Base-by-base conservation (phyloP, 2,888 invertebrate species). In the Siphonodentalium dalli region DNA sequence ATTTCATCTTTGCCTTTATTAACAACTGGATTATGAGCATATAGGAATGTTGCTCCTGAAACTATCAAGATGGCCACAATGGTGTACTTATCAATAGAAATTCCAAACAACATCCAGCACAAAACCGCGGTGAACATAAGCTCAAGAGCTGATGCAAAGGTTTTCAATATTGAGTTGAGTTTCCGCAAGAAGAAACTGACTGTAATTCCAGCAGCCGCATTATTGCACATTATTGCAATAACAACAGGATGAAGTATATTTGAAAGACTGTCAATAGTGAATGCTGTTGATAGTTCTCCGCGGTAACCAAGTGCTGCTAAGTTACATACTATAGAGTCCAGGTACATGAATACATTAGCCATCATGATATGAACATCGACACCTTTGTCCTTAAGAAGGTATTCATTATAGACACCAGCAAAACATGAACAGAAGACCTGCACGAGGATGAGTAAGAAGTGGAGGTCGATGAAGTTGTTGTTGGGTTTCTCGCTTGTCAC, bases 361-460 rank as follows among this genome's bases (percentile, higher is more conserved):
- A 95, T 84, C 83, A 92, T 93, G 72, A 96, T 90, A 76, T 93
- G 90, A 0, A 93, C 89, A 63, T 90, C 88, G 2, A 88, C 87
- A 18, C 92, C 92, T 69, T 89, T 87, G 26, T 89, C 89, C 84
- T 96, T 96, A 3, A 97, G 84, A 46, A 97, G 84, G 82, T 92
- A 93, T 79, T 97, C 96, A 79, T 95, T 96, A 81, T 95, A 97
- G 3, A 96, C 96, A 6, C 96, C 96, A 0, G 96, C 96, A 56
- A 94, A 83, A 69, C 95, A 96, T 0, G 96, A 96, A 76, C 91
- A 94, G 62, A 93, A 87, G 43, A 91, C 90, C 86, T 95, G 90
- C 20, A 90, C 61, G 18, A 75, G 35, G 8, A 71, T 71, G 5
- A 69, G 59, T 4, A 67, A 11, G 5, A 71, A 58, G 47, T 69